Conservation (phyloP, 2,888 invertebrate genomes). For the Smittia aterrima region DNA sequence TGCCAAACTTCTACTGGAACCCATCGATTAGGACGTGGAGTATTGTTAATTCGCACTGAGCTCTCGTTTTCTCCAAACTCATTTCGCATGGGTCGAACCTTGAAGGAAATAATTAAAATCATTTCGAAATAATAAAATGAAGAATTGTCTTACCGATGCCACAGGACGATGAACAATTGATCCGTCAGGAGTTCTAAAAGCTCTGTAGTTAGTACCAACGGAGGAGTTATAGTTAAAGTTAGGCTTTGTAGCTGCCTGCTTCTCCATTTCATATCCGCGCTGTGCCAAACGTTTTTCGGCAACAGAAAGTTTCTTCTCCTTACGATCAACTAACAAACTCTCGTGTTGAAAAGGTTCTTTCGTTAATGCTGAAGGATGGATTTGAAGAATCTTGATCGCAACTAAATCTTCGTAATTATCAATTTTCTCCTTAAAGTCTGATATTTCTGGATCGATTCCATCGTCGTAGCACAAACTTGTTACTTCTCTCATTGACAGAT, state of each 20-base stretch:
- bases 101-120: conserved; percentile 52
- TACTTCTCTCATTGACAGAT: conserved; percentile 83
- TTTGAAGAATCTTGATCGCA: conserved; percentile 69
- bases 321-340: conserved; percentile 87
- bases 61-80: conserved; percentile 51
- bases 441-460: conserved; percentile 75
- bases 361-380: conserved; percentile 64
- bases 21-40: conserved; percentile 64
- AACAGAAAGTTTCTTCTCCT: conserved; percentile 90
- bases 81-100: conserved; percentile 80
- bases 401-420: conserved; percentile 79
- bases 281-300: conserved; percentile 92
- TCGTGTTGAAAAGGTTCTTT: conserved; percentile 95
- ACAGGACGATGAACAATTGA: conserved; percentile 65
- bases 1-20: conserved; percentile 90
- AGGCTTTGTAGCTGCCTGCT: conserved; percentile 74
- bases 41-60: conserved; percentile 50
- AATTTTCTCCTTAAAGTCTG: conserved; percentile 69
- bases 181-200: conserved; percentile 59
- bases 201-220: conserved; percentile 59
- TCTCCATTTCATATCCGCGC: conserved; percentile 88
- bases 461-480: conserved; percentile 88
- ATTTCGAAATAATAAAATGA: conserved; percentile 46
- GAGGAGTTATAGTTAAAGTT: conserved; percentile 56
- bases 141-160: conserved; percentile 57